Evolutionary conservation across 2,888 invertebrate genomes (phyloP), one percentile per base, ranked within the genome.

Genomic region (Gastracanthus pulcherrimus): DNA sequence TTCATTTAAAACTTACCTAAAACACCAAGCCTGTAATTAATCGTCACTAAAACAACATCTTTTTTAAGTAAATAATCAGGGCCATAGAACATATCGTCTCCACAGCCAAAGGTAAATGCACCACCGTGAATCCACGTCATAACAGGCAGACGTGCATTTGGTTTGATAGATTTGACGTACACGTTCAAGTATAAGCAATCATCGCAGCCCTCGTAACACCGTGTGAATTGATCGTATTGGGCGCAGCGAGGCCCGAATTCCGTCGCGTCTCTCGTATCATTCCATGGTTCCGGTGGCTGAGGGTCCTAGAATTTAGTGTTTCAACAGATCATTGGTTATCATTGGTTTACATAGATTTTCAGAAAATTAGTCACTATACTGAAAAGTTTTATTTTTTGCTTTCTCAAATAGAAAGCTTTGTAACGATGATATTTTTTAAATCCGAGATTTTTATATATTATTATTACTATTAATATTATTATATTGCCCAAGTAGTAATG

Each of bases 131-230:
- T 85, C 88, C 86, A 89, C 3, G 87, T 83, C 88, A 88, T 88
- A 4, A 88, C 87, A 0, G 88, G 72, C 11, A 66, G 81, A 5
- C 74, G 83, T 9, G 6, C 60, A 3, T 34, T 23, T 0, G 64
- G 19, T 0, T 82, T 1, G 58, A 70, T 23, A 19, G 41, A 31
- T 19, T 79, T 72, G 0, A 75, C 78, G 75, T 87, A 89, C 4
- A 89, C 87, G 55, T 89, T 89, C 11, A 89, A 66, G 69, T 87
- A 89, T 1, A 89, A 84, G 51, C 89, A 89, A 62, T 89, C 89
- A 16, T 89, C 89, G 26, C 78, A 38, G 7, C 89, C 88, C 0
- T 67, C 4, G 0, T 81, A 0, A n/a, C 62, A 2, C 0, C 41
- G 64, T 0, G 67, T 34, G 0, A 85, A 1, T 0, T 75, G 1